A percentile compares a stretch with the other conserved stretches of the same genome.
Conservation (phyloP, 2,888 invertebrate species). For the Neuroscelio doddi region DNA sequence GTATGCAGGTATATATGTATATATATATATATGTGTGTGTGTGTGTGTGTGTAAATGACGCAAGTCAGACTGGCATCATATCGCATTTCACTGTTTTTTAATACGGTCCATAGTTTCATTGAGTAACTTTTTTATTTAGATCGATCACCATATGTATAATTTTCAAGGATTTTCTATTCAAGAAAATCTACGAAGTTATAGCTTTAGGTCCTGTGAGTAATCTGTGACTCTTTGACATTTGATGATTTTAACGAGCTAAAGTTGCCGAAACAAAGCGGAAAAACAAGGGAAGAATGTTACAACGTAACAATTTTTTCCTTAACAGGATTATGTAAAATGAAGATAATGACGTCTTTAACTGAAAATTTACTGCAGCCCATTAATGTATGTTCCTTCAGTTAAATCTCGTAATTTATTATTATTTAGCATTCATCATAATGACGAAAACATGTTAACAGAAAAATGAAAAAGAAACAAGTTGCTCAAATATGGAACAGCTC, state of each 20-base stretch:
- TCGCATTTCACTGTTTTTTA: background rate
- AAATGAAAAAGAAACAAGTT: background rate
- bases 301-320: background rate
- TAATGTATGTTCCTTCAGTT: background rate
- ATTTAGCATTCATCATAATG: background rate
- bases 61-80: background rate
- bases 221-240: conserved; percentile 1
- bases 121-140: conserved; percentile 6
- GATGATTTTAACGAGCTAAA: background rate
- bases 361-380: background rate
- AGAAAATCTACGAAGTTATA: background rate
- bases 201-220: background rate
- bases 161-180: background rate
- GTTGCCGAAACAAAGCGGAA: conserved; percentile 38
- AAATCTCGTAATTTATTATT: background rate
- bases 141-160: conserved; percentile 7
- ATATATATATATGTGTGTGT: too few relatives aligned
- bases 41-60: conserved; percentile 1
- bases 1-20: too few relatives aligned
- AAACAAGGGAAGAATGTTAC: conserved; percentile 5
- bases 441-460: background rate
- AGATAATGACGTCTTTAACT: conserved; percentile 1
- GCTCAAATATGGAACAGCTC: background rate
- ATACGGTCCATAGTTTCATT: background rate
- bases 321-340: background rate